Percentiles rank a stretch among this genome's conserved stretches.
These are phyloP conservation scores for Phylloscopus trochiloides DNA, from an alignment of 2,113 vertebrate species.

Conservation along the genomic window DNA sequence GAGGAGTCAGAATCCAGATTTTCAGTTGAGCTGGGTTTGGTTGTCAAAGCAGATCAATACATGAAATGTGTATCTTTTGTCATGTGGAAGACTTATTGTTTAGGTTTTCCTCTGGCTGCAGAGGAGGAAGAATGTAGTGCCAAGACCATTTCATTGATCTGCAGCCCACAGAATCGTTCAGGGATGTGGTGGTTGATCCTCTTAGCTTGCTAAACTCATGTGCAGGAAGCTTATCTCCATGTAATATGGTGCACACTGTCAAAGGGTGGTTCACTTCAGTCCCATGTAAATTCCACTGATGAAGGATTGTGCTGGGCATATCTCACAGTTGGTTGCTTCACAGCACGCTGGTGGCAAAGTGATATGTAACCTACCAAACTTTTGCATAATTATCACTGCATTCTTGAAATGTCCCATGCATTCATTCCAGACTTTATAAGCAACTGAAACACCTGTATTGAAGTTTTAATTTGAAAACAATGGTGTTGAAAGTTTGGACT, in stretches of 20 bases:
- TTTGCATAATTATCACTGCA: neutral
- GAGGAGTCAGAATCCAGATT: neutral
- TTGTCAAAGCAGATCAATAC: neutral
- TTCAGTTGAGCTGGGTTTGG: neutral
- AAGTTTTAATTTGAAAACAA: neutral
- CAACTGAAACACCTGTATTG: neutral
- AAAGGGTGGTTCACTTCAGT: neutral
- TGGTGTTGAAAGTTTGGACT: neutral
- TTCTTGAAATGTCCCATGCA: neutral
- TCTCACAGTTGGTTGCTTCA: neutral
- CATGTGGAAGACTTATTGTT: neutral
- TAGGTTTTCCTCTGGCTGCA: neutral
- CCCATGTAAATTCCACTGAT: neutral
- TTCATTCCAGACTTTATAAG: neutral
- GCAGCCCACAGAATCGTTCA: neutral
- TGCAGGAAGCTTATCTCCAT: neutral
- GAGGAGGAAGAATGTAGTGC: neutral
- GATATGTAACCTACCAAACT: neutral
- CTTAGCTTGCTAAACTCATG: neutral
- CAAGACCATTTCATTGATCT: neutral
- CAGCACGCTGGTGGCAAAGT: neutral
- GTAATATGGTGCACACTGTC: neutral
- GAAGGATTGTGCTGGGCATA: neutral
- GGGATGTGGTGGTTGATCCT: neutral
- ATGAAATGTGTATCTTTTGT: neutral